Percentiles rank a stretch among this genome's conserved stretches.
These are phyloP conservation scores for Passerina amoena DNA, from an alignment of 2,113 vertebrate species.

Conservation along the genomic window DNA sequence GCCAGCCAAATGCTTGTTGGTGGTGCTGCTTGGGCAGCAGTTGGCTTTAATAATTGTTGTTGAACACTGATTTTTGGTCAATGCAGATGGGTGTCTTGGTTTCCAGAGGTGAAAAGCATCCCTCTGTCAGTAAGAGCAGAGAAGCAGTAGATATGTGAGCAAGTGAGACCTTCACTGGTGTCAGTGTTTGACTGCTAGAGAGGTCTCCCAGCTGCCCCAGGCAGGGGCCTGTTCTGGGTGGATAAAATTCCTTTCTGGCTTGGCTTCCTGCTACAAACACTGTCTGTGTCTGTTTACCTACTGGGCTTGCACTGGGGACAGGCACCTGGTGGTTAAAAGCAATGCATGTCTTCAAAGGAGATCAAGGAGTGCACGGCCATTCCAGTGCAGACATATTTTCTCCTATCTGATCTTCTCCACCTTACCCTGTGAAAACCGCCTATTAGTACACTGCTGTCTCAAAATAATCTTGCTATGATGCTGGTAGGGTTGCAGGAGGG, in stretches of 20 bases:
- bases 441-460: neutral
- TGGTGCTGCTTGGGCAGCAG: neutral
- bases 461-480: neutral
- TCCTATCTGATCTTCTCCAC: neutral
- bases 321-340: neutral
- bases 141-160: neutral
- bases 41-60: neutral
- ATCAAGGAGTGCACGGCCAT: neutral
- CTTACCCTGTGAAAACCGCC: neutral
- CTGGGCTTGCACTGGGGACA: neutral
- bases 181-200: neutral
- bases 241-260: neutral
- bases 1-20: neutral
- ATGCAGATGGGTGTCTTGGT: neutral
- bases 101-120: neutral
- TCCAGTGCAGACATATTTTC: neutral
- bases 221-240: neutral
- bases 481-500: neutral
- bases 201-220: neutral
- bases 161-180: neutral
- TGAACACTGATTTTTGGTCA: neutral
- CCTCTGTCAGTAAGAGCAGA: neutral
- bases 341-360: neutral
- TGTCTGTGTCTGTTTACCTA: neutral
- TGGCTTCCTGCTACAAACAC: neutral